These are phyloP conservation scores for Gephyroberyx darwinii DNA, from an alignment of 2,797 vertebrate genomes.

Conservation along the genomic window DNA sequence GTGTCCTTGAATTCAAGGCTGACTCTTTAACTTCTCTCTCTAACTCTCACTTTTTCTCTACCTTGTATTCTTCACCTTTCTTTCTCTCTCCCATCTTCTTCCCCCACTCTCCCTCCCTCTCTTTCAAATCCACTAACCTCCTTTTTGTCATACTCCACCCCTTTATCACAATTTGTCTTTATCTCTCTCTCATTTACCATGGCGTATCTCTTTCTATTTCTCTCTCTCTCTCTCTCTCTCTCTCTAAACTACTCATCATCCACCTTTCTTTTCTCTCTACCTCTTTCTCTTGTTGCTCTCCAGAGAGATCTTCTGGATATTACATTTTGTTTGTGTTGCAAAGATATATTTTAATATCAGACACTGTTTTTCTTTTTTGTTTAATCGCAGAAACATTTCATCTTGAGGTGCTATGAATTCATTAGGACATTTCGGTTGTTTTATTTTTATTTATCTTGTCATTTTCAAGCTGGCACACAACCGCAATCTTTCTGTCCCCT, in stretches of 20 bases:
- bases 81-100: not conserved
- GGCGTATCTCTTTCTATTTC: not conserved
- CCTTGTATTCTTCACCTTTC: constrained; percentile 3
- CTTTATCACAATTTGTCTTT: not conserved
- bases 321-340: not conserved
- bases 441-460: not conserved
- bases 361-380: not conserved
- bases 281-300: not conserved
- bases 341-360: too few relatives aligned
- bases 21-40: constrained; percentile 13
- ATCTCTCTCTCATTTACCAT: not conserved
- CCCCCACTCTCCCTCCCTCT: not conserved
- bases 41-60: constrained; percentile 23
- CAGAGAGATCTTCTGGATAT: not conserved
- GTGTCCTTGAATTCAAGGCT: constrained; percentile 42
- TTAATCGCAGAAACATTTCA: not conserved
- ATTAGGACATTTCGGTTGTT: not conserved
- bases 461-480: not conserved
- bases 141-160: not conserved
- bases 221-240: not conserved
- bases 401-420: not conserved
- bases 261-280: not conserved
- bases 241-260: not conserved
- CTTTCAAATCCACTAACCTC: constrained; percentile 34
- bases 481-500: too few relatives aligned